These are phyloP conservation scores for Clitarchus hookeri DNA, from an alignment of 2,888 invertebrate species.

Conservation along the genomic window DNA sequence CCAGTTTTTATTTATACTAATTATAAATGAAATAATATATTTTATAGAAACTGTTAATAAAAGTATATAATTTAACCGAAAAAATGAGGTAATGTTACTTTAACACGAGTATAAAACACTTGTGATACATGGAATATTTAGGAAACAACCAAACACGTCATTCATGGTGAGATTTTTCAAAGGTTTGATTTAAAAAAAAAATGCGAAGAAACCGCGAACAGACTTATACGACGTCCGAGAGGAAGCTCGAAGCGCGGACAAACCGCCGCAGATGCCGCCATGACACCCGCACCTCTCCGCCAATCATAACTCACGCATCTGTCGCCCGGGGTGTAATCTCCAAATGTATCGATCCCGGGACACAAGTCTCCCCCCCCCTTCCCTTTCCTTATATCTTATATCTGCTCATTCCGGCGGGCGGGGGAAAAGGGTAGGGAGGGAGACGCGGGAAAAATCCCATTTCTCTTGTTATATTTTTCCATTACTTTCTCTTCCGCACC, in stretches of 20 bases:
- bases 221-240: no score
- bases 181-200: no score
- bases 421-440: background rate
- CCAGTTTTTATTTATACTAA: no score
- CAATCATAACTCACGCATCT: background rate
- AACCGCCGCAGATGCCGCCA: background rate
- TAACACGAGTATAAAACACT: no score
- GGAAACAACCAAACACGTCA: no score
- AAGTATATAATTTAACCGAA: no score
- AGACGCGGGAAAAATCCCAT: background rate
- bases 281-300: background rate
- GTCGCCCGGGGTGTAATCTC: background rate
- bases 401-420: background rate
- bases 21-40: no score
- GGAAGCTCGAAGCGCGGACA: background rate
- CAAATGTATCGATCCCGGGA: background rate
- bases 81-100: no score
- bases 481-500: background rate
- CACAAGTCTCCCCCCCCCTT: background rate
- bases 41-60: no score
- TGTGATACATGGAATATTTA: no score
- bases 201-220: no score
- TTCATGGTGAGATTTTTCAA: no score
- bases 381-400: background rate
- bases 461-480: constrained; percentile 14